Evolutionary conservation across 2,797 vertebrate genomes (phyloP), one percentile per base, ranked within the genome.

Genomic region (Schizopygopsis pylzovi): DNA sequence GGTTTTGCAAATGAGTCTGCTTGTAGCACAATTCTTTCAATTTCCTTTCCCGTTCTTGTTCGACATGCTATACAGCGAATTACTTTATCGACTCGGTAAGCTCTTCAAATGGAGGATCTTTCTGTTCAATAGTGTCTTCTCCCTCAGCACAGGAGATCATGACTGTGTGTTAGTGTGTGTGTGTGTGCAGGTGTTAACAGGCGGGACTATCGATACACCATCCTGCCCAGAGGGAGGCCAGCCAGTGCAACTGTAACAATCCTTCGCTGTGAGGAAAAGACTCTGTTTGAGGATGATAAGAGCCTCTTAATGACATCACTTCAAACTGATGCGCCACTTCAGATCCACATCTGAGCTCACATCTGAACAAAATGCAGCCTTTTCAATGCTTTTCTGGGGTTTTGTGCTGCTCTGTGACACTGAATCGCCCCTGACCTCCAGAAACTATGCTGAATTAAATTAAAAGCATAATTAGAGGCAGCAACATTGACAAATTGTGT

Each of bases 1-100:
- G 82, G 49, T 72, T 85, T 70, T 81, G 86, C 82, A 83, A 89
- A 89, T 83, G 81, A 88, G 61, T 78, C 76, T 75, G 76, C 37
- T 70, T 61, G 61, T 13, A 37, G 16, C 45, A 45, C 72, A 76
- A 72, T 77, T 79, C 41, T 73, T 86, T 59, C 63, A 78, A 56
- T 73, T 80, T 72, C 41, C 41, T 79, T 4, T 70, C 70, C 82
- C 25, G 37, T 56, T 41, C 78, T 81, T 84, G 71, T 81, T 85
- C 56, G 79, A 76, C 63, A 85, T n/a, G 63, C 63, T 28, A 25
- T 28, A 52, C 39, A 68, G 39, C 20, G 49, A 68, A 84, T 61
- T 45, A 16, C 83, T 82, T 76, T 70, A 85, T 85, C 86, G 47
- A 67, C 56, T 37, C 45, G 33, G 77, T 73, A 8, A 25, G 59